A percentile compares a stretch with the other conserved stretches of the same genome.
Conservation (phyloP, 2,888 invertebrate genomes). For the Tridacna crocea region DNA sequence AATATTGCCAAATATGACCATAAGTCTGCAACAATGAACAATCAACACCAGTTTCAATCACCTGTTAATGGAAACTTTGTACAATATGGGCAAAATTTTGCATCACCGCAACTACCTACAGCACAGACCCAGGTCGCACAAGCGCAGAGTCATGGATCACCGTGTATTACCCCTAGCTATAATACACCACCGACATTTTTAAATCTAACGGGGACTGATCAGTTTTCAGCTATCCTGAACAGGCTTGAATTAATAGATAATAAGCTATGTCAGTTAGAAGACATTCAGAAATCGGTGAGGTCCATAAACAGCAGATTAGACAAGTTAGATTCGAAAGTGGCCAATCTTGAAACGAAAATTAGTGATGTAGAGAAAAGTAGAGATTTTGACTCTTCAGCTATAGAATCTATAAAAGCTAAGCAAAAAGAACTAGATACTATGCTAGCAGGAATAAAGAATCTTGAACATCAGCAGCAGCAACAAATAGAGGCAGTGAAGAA, state of each 20-base stretch:
- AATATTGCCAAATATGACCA: not conserved
- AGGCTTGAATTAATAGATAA: not conserved
- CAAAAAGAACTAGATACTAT: conserved; percentile 18
- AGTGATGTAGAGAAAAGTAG: not conserved
- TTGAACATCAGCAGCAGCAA: not conserved
- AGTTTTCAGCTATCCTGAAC: not conserved
- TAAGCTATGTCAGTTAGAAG: not conserved
- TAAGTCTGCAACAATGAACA: not conserved
- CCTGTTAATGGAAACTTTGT: not conserved
- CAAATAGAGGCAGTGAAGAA: not conserved
- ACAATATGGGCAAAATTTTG: not conserved
- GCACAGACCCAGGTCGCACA: not conserved
- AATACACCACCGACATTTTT: not conserved
- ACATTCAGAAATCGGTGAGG: not conserved
- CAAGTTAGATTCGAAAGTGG: not conserved
- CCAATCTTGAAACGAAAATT: not conserved
- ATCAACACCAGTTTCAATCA: not conserved
- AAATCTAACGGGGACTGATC: not conserved
- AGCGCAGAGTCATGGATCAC: not conserved
- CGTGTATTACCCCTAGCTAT: not conserved
- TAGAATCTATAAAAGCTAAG: conserved; percentile 10
- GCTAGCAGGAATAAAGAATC: conserved; percentile 2
- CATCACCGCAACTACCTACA: not conserved
- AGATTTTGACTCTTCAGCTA: not conserved
- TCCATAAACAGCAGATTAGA: not conserved